phyloP scores from a whole-genome alignment of 2,113 vertebrate species.

The Plotosus lineatus region DNA sequence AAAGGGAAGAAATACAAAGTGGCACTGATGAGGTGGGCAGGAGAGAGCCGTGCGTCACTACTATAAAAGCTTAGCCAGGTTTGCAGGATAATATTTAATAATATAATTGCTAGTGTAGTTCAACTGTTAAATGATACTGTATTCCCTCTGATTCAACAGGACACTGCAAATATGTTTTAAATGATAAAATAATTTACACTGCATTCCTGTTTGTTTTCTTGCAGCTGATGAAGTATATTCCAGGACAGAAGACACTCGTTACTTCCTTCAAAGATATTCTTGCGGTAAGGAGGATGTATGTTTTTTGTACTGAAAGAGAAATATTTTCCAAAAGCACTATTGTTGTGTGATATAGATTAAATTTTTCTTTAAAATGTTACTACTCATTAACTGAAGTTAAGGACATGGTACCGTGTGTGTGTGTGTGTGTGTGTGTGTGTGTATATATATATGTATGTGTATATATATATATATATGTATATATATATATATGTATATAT shows the following conservation, averaged over 20 bases:
- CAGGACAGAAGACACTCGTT: conserved; percentile 52
- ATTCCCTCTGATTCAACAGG: conserved; percentile 38
- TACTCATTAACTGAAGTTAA: background rate
- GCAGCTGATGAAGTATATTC: conserved; percentile 57
- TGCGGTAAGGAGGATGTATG: conserved; percentile 56
- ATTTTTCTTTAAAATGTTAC: conserved; percentile 17
- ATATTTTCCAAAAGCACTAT: background rate
- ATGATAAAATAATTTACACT: conserved; percentile 52
- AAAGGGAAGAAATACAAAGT: no score
- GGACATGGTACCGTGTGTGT: no score
- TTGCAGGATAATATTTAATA: background rate
- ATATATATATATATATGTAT: no score
- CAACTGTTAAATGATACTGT: conserved; percentile 37
- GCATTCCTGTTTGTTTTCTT: conserved; percentile 48
- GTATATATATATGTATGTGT: background rate
- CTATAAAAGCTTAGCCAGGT: background rate
- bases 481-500: no score
- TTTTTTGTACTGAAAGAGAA: conserved; percentile 13
- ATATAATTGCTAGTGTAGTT: background rate
- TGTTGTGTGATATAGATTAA: background rate
- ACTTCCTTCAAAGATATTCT: conserved; percentile 49
- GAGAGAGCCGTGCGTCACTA: background rate
- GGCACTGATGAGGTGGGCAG: background rate
- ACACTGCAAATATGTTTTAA: conserved; percentile 39
- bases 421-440: background rate